Percentiles rank a stretch among this genome's conserved stretches.
phyloP scores from a whole-genome alignment of 2,888 invertebrate species.

The Sceliomorpha sp. region DNA sequence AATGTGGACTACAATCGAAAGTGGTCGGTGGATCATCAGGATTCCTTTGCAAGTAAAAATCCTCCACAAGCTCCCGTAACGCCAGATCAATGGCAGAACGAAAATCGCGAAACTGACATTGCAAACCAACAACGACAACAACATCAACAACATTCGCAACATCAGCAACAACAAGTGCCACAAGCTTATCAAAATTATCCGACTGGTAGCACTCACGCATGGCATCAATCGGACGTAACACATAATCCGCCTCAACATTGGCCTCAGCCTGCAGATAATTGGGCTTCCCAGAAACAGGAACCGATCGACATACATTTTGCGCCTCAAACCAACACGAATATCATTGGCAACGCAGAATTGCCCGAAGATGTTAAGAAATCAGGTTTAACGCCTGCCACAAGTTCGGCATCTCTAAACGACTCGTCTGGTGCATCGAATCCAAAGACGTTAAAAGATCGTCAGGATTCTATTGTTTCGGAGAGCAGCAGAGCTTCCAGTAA shows the following conservation, averaged over 20 bases:
- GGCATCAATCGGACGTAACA: conserved; percentile 23
- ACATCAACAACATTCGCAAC: conserved; percentile 48
- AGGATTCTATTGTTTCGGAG: conserved; percentile 36
- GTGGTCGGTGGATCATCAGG: conserved; percentile 57
- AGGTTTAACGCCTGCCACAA: conserved; percentile 58
- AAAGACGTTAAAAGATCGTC: conserved; percentile 36
- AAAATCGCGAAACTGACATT: conserved; percentile 59
- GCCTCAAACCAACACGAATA: conserved; percentile 61
- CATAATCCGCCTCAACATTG: conserved; percentile 32
- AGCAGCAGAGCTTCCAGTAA: conserved; percentile 34
- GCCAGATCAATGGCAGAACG: conserved; percentile 64
- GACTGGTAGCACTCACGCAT: conserved; percentile 32
- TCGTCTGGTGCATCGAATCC: conserved; percentile 45
- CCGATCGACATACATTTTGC: conserved; percentile 58
- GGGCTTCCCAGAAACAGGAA: conserved; percentile 52
- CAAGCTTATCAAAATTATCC: conserved; percentile 38
- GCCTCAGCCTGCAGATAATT: conserved; percentile 50
- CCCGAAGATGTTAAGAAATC: conserved; percentile 66
- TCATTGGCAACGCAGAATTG: conserved; percentile 58
- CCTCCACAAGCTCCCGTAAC: conserved; percentile 30
- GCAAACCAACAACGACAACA: conserved; percentile 52
- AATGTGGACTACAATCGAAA: conserved; percentile 59
- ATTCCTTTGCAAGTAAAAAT: conserved; percentile 12
- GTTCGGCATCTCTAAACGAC: conserved; percentile 63
- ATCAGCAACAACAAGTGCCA: conserved; percentile 43